Evolutionary conservation across 2,888 invertebrate species (phyloP).

Genomic region (Monopis laevigella): DNA sequence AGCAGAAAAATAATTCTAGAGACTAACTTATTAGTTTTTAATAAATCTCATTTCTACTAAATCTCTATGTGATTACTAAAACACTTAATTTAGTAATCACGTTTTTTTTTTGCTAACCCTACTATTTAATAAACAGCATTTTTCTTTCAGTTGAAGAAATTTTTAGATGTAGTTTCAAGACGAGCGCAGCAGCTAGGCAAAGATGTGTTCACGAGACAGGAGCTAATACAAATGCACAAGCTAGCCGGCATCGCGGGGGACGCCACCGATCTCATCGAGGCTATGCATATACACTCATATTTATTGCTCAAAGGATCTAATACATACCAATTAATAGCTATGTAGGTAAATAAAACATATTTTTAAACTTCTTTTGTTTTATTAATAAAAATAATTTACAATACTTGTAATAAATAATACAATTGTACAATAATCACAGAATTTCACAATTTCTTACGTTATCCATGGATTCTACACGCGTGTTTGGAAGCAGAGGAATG

Average conservation of each 20-base stretch:
- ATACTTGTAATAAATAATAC: not conserved
- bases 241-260: constrained; percentile 73
- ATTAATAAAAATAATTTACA: not conserved
- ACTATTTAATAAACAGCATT: too few relatives aligned
- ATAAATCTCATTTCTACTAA: too few relatives aligned
- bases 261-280: constrained; percentile 75
- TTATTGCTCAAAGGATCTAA: constrained; percentile 82
- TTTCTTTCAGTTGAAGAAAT: constrained; percentile 74
- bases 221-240: constrained; percentile 78
- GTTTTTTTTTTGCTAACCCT: too few relatives aligned
- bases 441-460: not conserved
- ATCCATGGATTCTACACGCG: not conserved
- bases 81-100: too few relatives aligned
- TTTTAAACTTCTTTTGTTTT: too few relatives aligned
- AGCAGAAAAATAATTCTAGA: too few relatives aligned
- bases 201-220: constrained; percentile 77
- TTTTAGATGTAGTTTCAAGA: constrained; percentile 73
- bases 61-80: too few relatives aligned
- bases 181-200: constrained; percentile 73
- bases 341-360: too few relatives aligned
- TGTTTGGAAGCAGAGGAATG: too few relatives aligned
- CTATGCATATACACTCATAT: constrained; percentile 86
- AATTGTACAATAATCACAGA: not conserved
- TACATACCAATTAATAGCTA: constrained; percentile 69
- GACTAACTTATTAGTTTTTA: too few relatives aligned